Percentiles rank a stretch among this genome's conserved stretches.
Evolutionary conservation across 2,113 vertebrate genomes (phyloP).

Genomic region (Picathartes gymnocephalus): DNA sequence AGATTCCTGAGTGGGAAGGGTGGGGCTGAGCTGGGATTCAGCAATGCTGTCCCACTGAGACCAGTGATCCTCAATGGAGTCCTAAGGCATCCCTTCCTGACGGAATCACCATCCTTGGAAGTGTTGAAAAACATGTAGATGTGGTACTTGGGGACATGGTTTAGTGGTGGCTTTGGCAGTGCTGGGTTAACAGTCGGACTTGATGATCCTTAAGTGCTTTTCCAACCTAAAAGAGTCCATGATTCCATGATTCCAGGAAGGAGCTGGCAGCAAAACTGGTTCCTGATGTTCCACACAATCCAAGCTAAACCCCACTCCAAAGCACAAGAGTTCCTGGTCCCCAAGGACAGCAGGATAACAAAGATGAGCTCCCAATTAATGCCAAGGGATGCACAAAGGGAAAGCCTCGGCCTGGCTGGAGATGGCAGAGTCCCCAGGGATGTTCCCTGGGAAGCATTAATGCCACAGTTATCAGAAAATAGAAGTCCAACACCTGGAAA

Average conservation of each 20-base stretch:
- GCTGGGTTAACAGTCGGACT: not conserved
- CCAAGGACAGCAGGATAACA: not conserved
- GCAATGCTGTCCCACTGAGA: rapidly evolving
- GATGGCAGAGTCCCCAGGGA: not conserved
- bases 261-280: not conserved
- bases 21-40: not conserved
- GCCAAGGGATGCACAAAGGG: not conserved
- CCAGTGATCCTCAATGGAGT: rapidly evolving
- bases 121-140: not conserved
- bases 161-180: not conserved
- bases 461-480: not conserved
- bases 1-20: not conserved
- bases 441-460: not conserved
- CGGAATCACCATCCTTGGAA: not conserved
- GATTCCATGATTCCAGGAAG: not conserved
- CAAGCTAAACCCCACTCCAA: not conserved
- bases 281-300: rapidly evolving
- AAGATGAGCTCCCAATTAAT: not conserved
- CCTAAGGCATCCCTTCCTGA: not conserved
- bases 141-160: not conserved
- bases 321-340: not conserved
- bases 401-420: not conserved
- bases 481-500: not conserved
- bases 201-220: not conserved
- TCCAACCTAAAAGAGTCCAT: not conserved